phyloP scores from a whole-genome alignment of 2,113 vertebrate species.

The Myiozetetes cayanensis region DNA sequence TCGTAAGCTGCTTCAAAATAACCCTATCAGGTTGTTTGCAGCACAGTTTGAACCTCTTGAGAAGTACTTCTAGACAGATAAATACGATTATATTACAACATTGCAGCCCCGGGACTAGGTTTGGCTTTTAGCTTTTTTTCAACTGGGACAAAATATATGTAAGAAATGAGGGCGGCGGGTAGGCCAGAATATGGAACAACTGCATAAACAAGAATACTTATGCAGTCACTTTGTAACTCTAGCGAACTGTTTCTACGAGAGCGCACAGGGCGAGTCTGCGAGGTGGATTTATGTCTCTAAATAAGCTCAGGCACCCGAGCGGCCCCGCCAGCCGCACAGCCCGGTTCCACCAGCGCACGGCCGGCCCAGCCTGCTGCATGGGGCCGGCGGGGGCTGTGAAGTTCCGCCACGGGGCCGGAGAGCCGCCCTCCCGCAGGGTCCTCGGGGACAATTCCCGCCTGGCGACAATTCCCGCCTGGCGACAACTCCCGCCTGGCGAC shows the following conservation, averaged over 20 bases:
- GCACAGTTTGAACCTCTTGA: not conserved
- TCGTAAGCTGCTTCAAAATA: not conserved
- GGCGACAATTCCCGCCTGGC: no score
- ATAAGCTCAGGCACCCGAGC: fast-evolving
- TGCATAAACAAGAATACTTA: fast-evolving
- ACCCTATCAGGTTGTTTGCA: not conserved
- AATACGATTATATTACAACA: fast-evolving
- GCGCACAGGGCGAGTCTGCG: fast-evolving
- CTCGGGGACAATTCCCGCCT: no score
- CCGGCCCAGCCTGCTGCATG: not conserved
- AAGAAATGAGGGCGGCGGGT: fast-evolving
- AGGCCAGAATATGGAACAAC: fast-evolving
- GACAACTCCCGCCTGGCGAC: no score
- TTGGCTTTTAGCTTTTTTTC: not conserved
- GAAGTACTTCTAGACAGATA: not conserved
- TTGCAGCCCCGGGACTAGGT: fast-evolving
- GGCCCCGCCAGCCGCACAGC: fast-evolving
- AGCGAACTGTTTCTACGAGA: fast-evolving
- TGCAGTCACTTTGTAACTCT: fast-evolving
- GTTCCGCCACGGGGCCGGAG: fast-evolving
- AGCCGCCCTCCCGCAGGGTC: not conserved
- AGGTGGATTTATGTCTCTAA: fast-evolving
- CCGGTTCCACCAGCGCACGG: not conserved
- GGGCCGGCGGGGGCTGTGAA: not conserved
- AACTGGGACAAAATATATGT: no score